phyloP scores from a whole-genome alignment of 2,797 vertebrate genomes.

The Miichthys miiuy region DNA sequence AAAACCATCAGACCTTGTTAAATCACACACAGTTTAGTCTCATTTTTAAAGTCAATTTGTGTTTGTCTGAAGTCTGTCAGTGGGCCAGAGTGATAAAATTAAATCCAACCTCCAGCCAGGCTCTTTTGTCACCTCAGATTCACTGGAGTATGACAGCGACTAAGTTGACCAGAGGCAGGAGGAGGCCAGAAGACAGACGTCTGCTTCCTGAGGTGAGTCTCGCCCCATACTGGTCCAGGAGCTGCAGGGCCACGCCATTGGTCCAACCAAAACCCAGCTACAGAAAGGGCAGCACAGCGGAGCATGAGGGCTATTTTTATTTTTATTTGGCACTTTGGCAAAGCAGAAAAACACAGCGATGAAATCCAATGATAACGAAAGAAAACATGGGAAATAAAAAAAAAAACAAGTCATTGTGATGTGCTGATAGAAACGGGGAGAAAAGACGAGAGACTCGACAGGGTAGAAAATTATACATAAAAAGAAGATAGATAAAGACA shows the following conservation, averaged over 20 bases:
- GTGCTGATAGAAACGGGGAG: background rate
- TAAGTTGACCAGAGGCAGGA: slow-evolving; percentile 66
- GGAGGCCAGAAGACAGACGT: slow-evolving; percentile 37
- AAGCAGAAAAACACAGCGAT: background rate
- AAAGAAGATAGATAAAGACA: slow-evolving; percentile 4
- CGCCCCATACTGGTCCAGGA: slow-evolving; percentile 84
- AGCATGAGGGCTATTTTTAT: slow-evolving; percentile 9
- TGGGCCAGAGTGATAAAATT: slow-evolving; percentile 4
- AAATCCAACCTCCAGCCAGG: slow-evolving; percentile 35
- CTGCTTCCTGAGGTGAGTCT: slow-evolving; percentile 76
- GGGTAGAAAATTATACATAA: slow-evolving; percentile 6
- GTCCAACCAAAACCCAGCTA: slow-evolving; percentile 91
- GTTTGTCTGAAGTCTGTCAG: slow-evolving; percentile 21
- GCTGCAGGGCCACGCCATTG: slow-evolving; percentile 85
- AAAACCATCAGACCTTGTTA: slow-evolving; percentile 12
- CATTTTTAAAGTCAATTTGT: background rate
- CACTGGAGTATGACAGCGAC: slow-evolving; percentile 53
- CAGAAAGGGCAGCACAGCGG: slow-evolving; percentile 24
- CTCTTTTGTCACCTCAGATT: slow-evolving; percentile 48
- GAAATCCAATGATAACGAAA: background rate
- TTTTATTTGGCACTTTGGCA: background rate
- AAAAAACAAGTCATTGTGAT: background rate
- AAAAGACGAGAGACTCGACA: slow-evolving; percentile 2
- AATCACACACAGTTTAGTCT: slow-evolving; percentile 8
- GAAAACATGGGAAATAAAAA: background rate